phyloP scores from a whole-genome alignment of 2,888 invertebrate genomes.

The Tribolium freemani region DNA sequence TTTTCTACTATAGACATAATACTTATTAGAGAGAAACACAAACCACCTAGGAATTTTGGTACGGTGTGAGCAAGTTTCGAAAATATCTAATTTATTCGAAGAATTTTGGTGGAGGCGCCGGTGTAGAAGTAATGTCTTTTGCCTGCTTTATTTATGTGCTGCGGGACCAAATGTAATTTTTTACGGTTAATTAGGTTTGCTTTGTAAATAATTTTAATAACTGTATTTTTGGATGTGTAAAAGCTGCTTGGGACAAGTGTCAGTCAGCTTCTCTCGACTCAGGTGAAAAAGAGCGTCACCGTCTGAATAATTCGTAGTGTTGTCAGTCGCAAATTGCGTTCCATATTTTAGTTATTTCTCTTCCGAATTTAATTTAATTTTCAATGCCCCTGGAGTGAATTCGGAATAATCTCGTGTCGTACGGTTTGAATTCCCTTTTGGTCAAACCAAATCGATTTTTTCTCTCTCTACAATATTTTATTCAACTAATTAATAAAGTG shows the following conservation, averaged over 20 bases:
- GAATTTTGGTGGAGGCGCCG: not conserved
- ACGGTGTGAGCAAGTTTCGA: too few relatives aligned
- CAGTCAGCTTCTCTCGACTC: not conserved
- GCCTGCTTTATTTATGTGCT: too few relatives aligned
- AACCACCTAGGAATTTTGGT: too few relatives aligned
- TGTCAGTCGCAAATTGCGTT: not conserved
- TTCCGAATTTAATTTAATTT: constrained; percentile 13
- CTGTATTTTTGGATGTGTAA: too few relatives aligned
- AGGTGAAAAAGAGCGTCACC: not conserved
- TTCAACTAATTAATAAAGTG: constrained; percentile 21
- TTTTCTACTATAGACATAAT: too few relatives aligned
- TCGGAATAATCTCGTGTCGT: constrained; percentile 5
- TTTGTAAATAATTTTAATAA: too few relatives aligned
- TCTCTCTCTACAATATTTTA: not conserved
- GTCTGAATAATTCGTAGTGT: not conserved
- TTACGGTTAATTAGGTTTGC: too few relatives aligned
- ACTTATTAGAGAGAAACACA: too few relatives aligned
- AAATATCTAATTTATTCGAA: too few relatives aligned
- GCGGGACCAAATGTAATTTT: too few relatives aligned
- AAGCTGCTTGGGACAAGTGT: not conserved
- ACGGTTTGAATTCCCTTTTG: not conserved
- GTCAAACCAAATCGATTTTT: constrained; percentile 8
- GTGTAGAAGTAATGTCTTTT: not conserved
- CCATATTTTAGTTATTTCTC: constrained; percentile 1
- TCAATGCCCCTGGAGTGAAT: constrained; percentile 9